A percentile compares a stretch with the other conserved stretches of the same genome.
These are phyloP conservation scores for Acromyrmex echinatior DNA, from an alignment of 1,140 invertebrate species.

Conservation along the genomic window DNA sequence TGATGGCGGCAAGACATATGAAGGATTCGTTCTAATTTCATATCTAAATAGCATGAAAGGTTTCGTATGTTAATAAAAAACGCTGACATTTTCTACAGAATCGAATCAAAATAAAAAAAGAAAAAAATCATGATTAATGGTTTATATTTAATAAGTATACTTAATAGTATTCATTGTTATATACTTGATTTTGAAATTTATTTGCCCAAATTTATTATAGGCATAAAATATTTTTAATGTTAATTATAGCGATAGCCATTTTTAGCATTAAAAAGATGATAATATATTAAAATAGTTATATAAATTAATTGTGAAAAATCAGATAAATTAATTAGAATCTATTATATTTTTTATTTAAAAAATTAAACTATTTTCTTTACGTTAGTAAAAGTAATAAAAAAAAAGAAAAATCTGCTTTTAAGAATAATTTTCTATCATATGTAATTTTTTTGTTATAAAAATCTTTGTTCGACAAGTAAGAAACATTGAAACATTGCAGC, in stretches of 20 bases:
- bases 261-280: background rate
- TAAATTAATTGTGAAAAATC: background rate
- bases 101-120: background rate
- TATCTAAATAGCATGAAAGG: conserved; percentile 85
- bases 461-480: background rate
- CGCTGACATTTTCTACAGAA: background rate
- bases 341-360: background rate
- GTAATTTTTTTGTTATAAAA: background rate
- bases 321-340: conserved; percentile 3
- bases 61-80: conserved; percentile 5
- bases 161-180: background rate
- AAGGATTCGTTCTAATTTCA: conserved; percentile 91
- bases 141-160: background rate
- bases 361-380: background rate
- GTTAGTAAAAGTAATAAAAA: background rate
- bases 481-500: no score
- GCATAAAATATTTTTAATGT: background rate
- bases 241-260: background rate
- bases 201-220: background rate
- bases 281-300: background rate
- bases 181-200: background rate
- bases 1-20: conserved; percentile 88
- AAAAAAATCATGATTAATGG: background rate
- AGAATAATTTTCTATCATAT: background rate
- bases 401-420: background rate